phyloP scores from a whole-genome alignment of 2,888 invertebrate species.

The Keiferia lycopersicella region DNA sequence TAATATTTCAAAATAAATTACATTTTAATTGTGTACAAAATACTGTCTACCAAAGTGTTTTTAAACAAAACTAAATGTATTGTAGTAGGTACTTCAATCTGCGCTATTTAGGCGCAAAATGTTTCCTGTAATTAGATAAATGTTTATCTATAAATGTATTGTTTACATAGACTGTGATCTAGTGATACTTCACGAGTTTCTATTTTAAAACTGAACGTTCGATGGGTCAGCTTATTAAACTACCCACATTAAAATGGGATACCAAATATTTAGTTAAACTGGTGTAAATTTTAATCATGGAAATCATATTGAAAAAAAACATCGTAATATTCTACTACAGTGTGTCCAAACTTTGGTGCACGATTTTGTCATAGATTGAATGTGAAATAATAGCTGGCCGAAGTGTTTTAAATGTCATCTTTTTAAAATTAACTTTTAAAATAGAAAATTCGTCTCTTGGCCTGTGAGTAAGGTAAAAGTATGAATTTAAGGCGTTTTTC shows the following conservation, averaged over 20 bases:
- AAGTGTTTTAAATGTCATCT: slow-evolving; percentile 14
- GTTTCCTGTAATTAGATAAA: slow-evolving; percentile 68
- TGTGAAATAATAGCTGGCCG: neutral
- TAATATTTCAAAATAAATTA: no score
- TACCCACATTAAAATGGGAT: neutral
- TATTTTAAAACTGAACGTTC: slow-evolving; percentile 63
- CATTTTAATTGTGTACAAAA: slow-evolving; percentile 27
- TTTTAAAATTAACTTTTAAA: slow-evolving; percentile 51
- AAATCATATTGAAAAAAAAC: neutral
- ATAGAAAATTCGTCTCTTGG: slow-evolving; percentile 70
- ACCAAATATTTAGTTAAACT: neutral
- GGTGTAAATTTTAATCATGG: neutral
- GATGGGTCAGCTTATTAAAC: neutral
- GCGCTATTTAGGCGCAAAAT: slow-evolving; percentile 61
- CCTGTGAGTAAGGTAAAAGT: slow-evolving; percentile 57
- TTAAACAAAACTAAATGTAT: slow-evolving; percentile 42
- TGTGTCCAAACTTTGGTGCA: neutral
- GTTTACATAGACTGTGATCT: slow-evolving; percentile 80
- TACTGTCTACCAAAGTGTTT: slow-evolving; percentile 37
- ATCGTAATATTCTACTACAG: neutral
- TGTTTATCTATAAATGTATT: slow-evolving; percentile 69
- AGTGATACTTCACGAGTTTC: slow-evolving; percentile 76
- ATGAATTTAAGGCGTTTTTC: slow-evolving; percentile 39
- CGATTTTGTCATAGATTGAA: neutral
- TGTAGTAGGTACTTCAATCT: slow-evolving; percentile 52